Evolutionary conservation across 2,797 vertebrate genomes (phyloP).

Genomic region (Tiaroga cobitis): DNA sequence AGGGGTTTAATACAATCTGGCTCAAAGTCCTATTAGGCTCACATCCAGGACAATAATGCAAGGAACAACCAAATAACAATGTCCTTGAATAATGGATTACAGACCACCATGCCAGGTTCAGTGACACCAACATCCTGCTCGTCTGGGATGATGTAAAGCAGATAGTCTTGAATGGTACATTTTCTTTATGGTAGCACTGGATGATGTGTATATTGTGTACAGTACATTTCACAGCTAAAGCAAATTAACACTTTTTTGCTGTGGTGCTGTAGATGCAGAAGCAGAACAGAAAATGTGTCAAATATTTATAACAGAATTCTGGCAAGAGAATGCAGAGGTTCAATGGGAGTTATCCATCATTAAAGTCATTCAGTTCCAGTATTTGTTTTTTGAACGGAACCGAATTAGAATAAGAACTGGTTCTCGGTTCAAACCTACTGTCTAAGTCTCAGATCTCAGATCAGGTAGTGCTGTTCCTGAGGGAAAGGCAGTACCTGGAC

Average conservation of each 20-base stretch:
- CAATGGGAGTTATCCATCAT: neutral
- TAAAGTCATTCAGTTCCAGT: neutral
- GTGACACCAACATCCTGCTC: constrained; percentile 31
- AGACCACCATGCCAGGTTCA: constrained; percentile 40
- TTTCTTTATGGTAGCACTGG: neutral
- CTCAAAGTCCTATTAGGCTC: constrained; percentile 9
- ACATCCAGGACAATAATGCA: constrained; percentile 2
- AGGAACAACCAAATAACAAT: constrained; percentile 9
- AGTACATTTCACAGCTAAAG: neutral
- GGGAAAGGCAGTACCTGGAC: neutral
- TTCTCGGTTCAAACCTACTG: neutral
- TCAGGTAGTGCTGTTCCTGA: neutral
- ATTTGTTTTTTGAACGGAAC: neutral
- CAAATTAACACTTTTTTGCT: neutral
- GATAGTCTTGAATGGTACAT: constrained; percentile 26
- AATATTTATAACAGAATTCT: neutral
- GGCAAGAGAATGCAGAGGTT: neutral
- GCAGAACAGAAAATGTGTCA: neutral
- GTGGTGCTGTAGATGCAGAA: neutral
- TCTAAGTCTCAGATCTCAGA: neutral
- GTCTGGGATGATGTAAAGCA: constrained; percentile 32
- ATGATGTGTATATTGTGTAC: neutral
- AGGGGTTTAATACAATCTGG: neutral
- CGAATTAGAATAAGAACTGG: neutral
- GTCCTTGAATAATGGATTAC: constrained; percentile 29